These are phyloP conservation scores for Stenopsyche tienmushanensis DNA, from an alignment of 1,140 invertebrate species.

Conservation along the genomic window DNA sequence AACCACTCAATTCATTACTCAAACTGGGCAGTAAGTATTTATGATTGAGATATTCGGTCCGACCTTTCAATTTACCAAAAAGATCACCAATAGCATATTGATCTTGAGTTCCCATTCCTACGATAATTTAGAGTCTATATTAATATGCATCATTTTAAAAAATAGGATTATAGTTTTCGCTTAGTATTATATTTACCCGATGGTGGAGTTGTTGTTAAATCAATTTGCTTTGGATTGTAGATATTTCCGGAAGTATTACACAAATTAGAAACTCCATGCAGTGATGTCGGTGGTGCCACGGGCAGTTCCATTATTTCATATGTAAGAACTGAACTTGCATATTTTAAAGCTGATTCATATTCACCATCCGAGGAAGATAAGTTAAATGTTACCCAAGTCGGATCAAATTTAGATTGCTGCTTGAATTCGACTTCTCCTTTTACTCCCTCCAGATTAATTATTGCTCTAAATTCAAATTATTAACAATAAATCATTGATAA, in stretches of 20 bases:
- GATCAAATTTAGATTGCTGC: constrained; percentile 82
- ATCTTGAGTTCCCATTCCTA: constrained; percentile 78
- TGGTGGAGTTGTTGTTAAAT: constrained; percentile 60
- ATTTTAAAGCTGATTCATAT: constrained; percentile 64
- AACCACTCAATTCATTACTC: constrained; percentile 68
- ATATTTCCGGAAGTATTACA: constrained; percentile 68
- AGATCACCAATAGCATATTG: constrained; percentile 87
- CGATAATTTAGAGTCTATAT: constrained; percentile 20
- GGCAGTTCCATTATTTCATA: constrained; percentile 74
- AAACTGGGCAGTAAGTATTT: constrained; percentile 64
- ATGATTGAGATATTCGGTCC: constrained; percentile 69
- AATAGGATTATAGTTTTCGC: neutral
- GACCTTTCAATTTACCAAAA: constrained; percentile 80
- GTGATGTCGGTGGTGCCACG: constrained; percentile 56
- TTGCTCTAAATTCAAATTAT: constrained; percentile 58
- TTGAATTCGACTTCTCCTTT: constrained; percentile 76
- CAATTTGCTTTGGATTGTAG: constrained; percentile 68
- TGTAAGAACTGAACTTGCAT: constrained; percentile 56
- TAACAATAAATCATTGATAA: neutral
- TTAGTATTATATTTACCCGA: constrained; percentile 60
- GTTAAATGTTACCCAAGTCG: constrained; percentile 78
- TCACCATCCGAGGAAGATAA: constrained; percentile 63
- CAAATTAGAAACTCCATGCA: constrained; percentile 50
- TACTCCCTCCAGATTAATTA: constrained; percentile 78
- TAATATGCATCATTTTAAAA: constrained; percentile 26